These are phyloP conservation scores for Scaptomyza cyrtandrae DNA, from an alignment of 2,888 invertebrate genomes.

Conservation along the genomic window DNA sequence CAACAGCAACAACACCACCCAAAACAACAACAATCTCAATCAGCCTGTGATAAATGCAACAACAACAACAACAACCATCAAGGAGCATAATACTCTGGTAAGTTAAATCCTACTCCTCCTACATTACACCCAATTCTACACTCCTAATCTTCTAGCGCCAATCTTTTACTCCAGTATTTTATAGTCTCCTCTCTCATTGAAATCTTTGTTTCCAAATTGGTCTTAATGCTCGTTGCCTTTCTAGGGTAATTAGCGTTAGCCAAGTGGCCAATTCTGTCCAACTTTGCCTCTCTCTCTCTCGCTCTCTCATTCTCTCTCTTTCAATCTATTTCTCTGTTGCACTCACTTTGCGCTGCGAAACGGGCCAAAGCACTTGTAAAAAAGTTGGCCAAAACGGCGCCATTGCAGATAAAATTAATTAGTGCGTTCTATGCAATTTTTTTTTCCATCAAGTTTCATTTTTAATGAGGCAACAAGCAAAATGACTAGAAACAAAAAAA, in stretches of 20 bases:
- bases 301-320: neutral
- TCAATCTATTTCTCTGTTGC: neutral
- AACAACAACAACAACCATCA: conserved; percentile 60
- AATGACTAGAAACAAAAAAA: conserved; percentile 5
- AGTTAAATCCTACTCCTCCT: conserved; percentile 11
- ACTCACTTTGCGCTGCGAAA: neutral
- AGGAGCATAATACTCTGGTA: conserved; percentile 69
- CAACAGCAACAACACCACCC: conserved; percentile 13
- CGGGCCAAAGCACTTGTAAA: conserved; percentile 1
- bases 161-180: neutral
- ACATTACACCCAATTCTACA: too few species aligned
- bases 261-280: conserved; percentile 1
- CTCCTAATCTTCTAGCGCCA: too few species aligned
- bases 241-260: conserved; percentile 47
- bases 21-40: conserved; percentile 38
- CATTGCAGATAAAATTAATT: conserved; percentile 56
- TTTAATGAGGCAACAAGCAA: conserved; percentile 40
- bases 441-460: conserved; percentile 29
- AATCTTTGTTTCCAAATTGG: conserved; percentile 4
- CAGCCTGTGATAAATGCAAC: conserved; percentile 75
- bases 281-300: too few species aligned
- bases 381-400: conserved; percentile 28
- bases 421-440: conserved; percentile 49
- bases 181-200: neutral
- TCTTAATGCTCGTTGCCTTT: conserved; percentile 23